Evolutionary conservation across 2,797 vertebrate genomes (phyloP), one percentile per base, ranked within the genome.

Genomic region (Sternarchorhynchus goeldii): DNA sequence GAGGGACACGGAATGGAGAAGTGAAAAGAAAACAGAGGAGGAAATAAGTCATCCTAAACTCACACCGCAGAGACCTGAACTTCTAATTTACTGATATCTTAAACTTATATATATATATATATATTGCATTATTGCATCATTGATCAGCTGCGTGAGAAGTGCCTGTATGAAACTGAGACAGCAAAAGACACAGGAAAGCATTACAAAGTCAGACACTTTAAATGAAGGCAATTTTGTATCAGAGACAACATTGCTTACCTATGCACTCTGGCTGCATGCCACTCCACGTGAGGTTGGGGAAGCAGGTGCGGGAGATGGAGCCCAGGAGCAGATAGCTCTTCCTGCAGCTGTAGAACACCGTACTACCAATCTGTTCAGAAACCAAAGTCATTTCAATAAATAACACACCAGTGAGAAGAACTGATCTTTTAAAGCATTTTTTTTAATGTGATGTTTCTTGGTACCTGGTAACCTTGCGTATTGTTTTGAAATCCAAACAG

Each of bases 201-300:
- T 65, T 7, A 17, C 17, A 45, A 65, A 41, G 16, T 66, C 62
- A 32, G 29, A 4, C 29, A 67, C 25, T 53, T 36, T 21, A 67
- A 60, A 73, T 50, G 1, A 16, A 79, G 36, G n/a, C 20, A 20
- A 39, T 53, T 66, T 58, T 53, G 92, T 92, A 76, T 94, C 91
- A 78, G 90, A 89, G 92, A 84, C 55, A 0, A 31, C 32, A 0
- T 18, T 18, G 91, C 94, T 94, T 86, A 98, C 98, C 94, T 84
- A 98, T 93, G 80, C 97, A 99, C 85, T 98, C 96, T 0, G 97
- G 96, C 55, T 96, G 95, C 85, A 95, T 86, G 25, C 98, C 98
- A 6, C 96, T 99, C 98, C 98, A 99, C 1, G 96, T 99, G 55
- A 99, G 94, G 91, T 98, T 98, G 84, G 96, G 96, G 57, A 98